A percentile compares a stretch with the other conserved stretches of the same genome.
Evolutionary conservation across 2,113 vertebrate genomes (phyloP).

Genomic region (human (Homo sapiens)): GRCh38 chr4:70896001-70896500

Average conservation of each 20-base stretch:
- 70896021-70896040: conserved; percentile 49
- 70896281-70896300: conserved; percentile 1
- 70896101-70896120: conserved; percentile 56
- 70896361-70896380: conserved; percentile 66
- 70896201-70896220: conserved; percentile 50
- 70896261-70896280: neutral
- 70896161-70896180: neutral
- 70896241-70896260: conserved; percentile 49
- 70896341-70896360: neutral
- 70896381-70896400: conserved; percentile 67
- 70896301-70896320: neutral
- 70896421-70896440: conserved; percentile 13
- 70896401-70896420: conserved; percentile 41
- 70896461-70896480: neutral
- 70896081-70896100: neutral
- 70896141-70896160: neutral
- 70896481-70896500: neutral
- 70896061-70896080: neutral
- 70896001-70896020: conserved; percentile 24
- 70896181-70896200: conserved; percentile 35
- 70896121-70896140: conserved; percentile 38
- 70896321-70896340: neutral
- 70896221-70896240: conserved; percentile 48
- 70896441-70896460: conserved; percentile 28
- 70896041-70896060: conserved; percentile 27